phyloP scores from a whole-genome alignment of 2,113 vertebrate species.

The Laticauda colubrina region DNA sequence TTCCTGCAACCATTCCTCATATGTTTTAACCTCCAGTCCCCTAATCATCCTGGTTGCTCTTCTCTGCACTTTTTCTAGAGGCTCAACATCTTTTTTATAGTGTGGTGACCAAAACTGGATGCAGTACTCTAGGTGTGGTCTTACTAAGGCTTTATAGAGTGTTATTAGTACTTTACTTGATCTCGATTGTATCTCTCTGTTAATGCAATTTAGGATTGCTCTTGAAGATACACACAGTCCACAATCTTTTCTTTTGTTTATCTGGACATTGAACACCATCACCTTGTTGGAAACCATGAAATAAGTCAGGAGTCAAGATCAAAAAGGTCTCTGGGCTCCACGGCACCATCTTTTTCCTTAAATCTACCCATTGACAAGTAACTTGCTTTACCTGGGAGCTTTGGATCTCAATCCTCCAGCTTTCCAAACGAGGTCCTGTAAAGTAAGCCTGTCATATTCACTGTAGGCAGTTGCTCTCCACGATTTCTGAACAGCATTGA shows the following conservation, averaged over 20 bases:
- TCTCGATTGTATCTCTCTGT: no score
- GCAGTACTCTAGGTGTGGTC: no score
- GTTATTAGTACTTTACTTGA: no score
- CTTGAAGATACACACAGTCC: neutral
- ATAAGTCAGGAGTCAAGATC: neutral
- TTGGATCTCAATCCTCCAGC: conserved; percentile 77
- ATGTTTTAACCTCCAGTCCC: no score
- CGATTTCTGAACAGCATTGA: conserved; percentile 84
- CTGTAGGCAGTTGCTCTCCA: conserved; percentile 83
- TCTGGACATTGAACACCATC: neutral
- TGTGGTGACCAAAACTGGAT: no score
- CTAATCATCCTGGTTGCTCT: no score
- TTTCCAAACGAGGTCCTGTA: conserved; percentile 77
- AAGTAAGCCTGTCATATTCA: conserved; percentile 76
- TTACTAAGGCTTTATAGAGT: no score
- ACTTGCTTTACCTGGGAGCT: conserved; percentile 69
- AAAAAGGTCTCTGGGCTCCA: neutral
- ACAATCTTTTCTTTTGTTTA: neutral
- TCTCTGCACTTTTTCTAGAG: no score
- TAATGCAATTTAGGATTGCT: neutral
- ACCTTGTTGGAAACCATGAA: neutral
- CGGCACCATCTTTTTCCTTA: neutral
- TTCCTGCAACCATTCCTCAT: no score
- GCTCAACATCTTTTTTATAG: no score
- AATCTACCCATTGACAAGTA: neutral